Evolutionary conservation across 2,113 vertebrate species (phyloP), one percentile per base, ranked within the genome.

Genomic region (Chrysochloris asiatica): DNA sequence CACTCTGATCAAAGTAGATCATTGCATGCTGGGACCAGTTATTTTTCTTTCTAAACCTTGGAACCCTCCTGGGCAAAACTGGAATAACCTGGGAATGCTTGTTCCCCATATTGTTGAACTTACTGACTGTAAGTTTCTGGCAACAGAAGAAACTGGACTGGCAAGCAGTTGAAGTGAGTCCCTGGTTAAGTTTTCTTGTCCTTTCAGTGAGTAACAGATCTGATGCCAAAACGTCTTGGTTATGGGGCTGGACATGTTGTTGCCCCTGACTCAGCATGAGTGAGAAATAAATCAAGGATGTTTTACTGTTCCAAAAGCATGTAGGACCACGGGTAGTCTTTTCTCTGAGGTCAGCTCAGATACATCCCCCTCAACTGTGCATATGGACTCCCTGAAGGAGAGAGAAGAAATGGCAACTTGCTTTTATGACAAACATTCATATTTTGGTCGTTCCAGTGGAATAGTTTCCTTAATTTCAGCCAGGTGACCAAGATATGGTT

Each of bases 241-340:
- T n/a, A 21, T 65, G 54, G 72, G 76, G 59, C 33, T 19, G 47
- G 65, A 47, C 38, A 16, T 81, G 54, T 47, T 90, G 83, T 61
- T 43, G 16, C 78, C 77, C 85, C 48, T 30, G 73, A 95, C 13
- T 84, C 69, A 94, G 56, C 45, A 65, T 12, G 83, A 26, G 33
- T 86, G 88, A 91, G 43, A 84, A 86, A 91, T 65, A 69, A 77
- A 83, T 87, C 22, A 72, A 73, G 21, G 24, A 8, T 38, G 50
- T 45, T 92, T 90, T 90, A 45, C 28, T 30, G 80, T 12, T 82
- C 4, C 19, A 73, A 59, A 13, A 33, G 26, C 59, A 33, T 54
- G 33, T 69, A 30, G 36, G 41, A 26, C 67, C 24, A 47, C 2
- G 19, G 86, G 59, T 38, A 50, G 22, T n/a, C 41, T 95, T 84